Conservation (phyloP, 2,113 vertebrate species). For the Notothenia coriiceps region DNA sequence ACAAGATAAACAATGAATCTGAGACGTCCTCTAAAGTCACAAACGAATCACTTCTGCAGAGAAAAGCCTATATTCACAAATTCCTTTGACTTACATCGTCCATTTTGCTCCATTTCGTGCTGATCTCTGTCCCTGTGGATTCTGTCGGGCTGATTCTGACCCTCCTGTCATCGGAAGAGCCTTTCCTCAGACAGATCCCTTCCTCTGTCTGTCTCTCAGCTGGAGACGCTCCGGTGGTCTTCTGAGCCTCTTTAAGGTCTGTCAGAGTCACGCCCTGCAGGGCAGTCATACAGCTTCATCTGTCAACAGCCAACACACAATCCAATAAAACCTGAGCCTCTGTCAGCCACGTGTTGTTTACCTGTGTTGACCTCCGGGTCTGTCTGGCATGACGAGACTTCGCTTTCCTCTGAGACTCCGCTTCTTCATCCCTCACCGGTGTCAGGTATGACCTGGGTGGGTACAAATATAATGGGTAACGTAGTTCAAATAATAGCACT, state of each 20-base stretch:
- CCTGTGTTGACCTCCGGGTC: conserved; percentile 95
- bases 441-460: conserved; percentile 82
- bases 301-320: not conserved
- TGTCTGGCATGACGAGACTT: conserved; percentile 94
- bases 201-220: conserved; percentile 79
- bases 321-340: not conserved
- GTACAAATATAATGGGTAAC: not conserved
- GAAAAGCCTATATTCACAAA: not conserved
- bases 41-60: not conserved
- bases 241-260: conserved; percentile 92
- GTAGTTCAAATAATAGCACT: not conserved
- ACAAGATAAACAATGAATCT: not conserved
- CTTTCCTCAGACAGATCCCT: conserved; percentile 32
- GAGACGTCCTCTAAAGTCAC: not conserved
- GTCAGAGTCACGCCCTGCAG: conserved; percentile 92
- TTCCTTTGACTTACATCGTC: conserved; percentile 81
- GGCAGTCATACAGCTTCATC: conserved; percentile 26
- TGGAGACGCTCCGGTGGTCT: conserved; percentile 83
- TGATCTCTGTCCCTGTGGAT: conserved; percentile 59
- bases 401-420: conserved; percentile 93
- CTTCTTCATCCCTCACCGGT: conserved; percentile 92
- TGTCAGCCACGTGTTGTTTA: conserved; percentile 48
- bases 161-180: conserved; percentile 64
- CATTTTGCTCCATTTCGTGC: conserved; percentile 58
- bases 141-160: conserved; percentile 7